Base-by-base conservation (phyloP, 1,140 invertebrate species). In the Atta colombica region DNA sequence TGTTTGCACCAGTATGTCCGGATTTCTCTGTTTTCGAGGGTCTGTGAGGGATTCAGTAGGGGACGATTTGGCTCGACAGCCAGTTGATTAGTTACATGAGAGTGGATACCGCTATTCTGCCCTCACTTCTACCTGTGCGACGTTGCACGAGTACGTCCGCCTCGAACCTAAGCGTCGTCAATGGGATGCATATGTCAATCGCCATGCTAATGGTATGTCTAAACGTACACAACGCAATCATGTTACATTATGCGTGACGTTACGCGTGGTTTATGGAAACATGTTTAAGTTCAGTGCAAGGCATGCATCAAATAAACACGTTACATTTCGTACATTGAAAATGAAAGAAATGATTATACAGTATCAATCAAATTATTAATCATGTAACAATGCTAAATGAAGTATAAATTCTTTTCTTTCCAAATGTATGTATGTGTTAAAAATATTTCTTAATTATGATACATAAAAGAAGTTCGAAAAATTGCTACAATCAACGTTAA, bases 181-280 rank as follows among this genome's bases (percentile, higher is more conserved):
- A 65, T 85, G 53, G 78, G 71, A 87, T 69, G 74, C 78, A 71
- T 87, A 86, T 35, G 77, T 91, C 89, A 86, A 90, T 85, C 89
- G 88, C 90, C 86, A 87, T 87, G 88, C 89, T 93, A 92, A 94
- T 93, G 89, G 87, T 90, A 93, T 90, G 90, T 93, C 92, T 85
- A 86, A 91, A 88, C 86, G 86, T 93, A 93, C 93, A 94, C 88
- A 91, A 63, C 71, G 88, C 92, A 93, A 93, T 94, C 93, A 93
- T 94, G 93, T 94, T 92, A 90, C 87, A 94, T 94, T 93, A 94
- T 93, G 91, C 92, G 92, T 89, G 88, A 93, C 90, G 92, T 87
- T 88, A 49, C 55, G 55, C 45, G 80, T 55, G 80, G 69, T 49
- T 82, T 39, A 35, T 69, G 69, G 39, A n/a, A 58, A 25, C n/a